A percentile compares a stretch with the other conserved stretches of the same genome.
Conservation (phyloP, 2,113 vertebrate genomes). For the Columba livia region DNA sequence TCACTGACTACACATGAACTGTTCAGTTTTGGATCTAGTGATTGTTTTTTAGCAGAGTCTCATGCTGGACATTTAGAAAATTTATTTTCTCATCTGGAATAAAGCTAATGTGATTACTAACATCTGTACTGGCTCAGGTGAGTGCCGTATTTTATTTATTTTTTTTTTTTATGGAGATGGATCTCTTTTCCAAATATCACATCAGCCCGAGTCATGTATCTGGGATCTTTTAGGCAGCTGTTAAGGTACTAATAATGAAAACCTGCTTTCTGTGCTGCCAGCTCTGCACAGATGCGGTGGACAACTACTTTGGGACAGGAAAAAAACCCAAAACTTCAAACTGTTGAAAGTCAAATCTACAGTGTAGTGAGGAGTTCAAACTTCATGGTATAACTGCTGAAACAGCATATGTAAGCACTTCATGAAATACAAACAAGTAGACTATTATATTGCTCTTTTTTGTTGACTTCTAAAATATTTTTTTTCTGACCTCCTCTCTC, state of each 20-base stretch:
- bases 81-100: conserved; percentile 14
- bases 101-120: conserved; percentile 38
- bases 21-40: neutral
- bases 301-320: neutral
- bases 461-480: neutral
- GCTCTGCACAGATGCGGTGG: neutral
- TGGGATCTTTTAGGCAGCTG: conserved; percentile 27
- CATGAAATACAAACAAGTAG: neutral
- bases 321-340: neutral
- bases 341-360: neutral
- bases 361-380: neutral
- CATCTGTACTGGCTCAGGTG: conserved; percentile 43
- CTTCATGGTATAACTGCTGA: neutral
- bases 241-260: conserved; percentile 26
- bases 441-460: neutral
- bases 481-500: neutral
- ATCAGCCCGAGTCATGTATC: neutral
- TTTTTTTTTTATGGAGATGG: neutral
- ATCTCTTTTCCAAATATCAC: conserved; percentile 24
- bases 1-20: neutral
- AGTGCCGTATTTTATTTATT: neutral
- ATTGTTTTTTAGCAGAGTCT: neutral
- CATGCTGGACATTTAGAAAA: neutral
- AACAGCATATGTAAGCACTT: neutral
- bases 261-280: neutral